Evolutionary conservation across 30 jellyfish, hydroid and myxozoan genomes (phyloP).

Genomic region (Aurelia aurita complex sp. Pacific): DNA sequence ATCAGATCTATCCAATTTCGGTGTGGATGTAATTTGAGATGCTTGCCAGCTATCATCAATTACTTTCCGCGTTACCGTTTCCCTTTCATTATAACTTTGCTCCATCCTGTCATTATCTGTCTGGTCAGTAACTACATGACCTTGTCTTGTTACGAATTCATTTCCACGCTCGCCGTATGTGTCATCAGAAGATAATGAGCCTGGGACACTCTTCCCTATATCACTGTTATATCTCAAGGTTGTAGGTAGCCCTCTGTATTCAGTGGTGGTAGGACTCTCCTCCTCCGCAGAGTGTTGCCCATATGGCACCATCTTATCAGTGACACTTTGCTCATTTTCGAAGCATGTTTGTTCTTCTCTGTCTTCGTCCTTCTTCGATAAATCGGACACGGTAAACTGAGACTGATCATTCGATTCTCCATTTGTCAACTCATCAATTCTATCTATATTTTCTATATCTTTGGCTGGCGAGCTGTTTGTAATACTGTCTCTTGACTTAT

Average conservation of each 20-base stretch:
- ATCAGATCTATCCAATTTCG: constrained; percentile 46
- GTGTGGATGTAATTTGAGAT: constrained; percentile 48
- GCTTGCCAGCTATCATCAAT: constrained; percentile 17
- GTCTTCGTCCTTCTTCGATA: not conserved
- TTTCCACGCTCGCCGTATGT: constrained; percentile 17
- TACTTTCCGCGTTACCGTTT: not conserved
- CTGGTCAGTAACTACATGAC: constrained; percentile 30
- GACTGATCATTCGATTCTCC: not conserved
- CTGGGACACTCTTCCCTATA: not conserved
- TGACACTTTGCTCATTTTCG: not conserved
- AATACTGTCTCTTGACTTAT: not conserved
- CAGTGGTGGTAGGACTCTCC: not conserved
- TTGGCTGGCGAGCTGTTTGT: not conserved
- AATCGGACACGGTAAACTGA: not conserved
- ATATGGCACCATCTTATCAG: not conserved
- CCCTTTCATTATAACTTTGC: not conserved
- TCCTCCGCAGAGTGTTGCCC: constrained; percentile 1
- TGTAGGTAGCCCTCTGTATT: constrained; percentile 8
- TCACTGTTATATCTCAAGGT: not conserved
- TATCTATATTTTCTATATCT: not conserved
- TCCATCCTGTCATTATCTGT: not conserved
- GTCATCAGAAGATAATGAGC: not conserved
- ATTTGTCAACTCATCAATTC: not conserved
- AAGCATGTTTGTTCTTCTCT: not conserved
- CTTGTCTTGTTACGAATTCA: constrained; percentile 30